phyloP scores from a whole-genome alignment of 2,797 vertebrate genomes.

The Galagoides demidoff region DNA sequence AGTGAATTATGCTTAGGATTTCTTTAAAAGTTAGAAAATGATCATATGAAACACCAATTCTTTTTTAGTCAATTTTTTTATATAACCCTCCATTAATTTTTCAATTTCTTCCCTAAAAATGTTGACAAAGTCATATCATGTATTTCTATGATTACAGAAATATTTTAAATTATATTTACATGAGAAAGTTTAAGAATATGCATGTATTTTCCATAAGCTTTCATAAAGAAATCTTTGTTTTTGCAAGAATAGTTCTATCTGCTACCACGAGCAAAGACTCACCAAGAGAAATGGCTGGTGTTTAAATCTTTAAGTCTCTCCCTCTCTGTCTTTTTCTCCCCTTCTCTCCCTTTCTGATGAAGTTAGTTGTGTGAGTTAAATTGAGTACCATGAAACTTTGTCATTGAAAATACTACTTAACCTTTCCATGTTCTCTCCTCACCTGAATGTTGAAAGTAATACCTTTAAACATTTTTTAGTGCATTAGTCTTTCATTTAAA shows the following conservation, averaged over 20 bases:
- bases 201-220: not conserved
- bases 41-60: not conserved
- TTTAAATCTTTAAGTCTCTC: not conserved
- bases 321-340: not conserved
- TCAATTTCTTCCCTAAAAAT: not conserved
- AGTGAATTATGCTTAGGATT: not conserved
- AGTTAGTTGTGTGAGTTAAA: not conserved
- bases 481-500: not conserved
- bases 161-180: slow-evolving; percentile 15
- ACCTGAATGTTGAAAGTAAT: not conserved
- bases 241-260: not conserved
- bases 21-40: not conserved
- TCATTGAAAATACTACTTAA: not conserved
- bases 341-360: not conserved
- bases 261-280: not conserved
- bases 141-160: not conserved
- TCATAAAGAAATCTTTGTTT: not conserved
- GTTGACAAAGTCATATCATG: not conserved
- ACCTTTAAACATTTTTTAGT: not conserved
- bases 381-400: not conserved
- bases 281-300: not conserved
- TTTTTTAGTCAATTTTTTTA: not conserved
- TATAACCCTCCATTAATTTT: not conserved
- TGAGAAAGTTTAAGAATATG: not conserved
- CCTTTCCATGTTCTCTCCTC: not conserved